Conservation (phyloP, 2,797 vertebrate genomes). For the Notamacropus eugenii region DNA sequence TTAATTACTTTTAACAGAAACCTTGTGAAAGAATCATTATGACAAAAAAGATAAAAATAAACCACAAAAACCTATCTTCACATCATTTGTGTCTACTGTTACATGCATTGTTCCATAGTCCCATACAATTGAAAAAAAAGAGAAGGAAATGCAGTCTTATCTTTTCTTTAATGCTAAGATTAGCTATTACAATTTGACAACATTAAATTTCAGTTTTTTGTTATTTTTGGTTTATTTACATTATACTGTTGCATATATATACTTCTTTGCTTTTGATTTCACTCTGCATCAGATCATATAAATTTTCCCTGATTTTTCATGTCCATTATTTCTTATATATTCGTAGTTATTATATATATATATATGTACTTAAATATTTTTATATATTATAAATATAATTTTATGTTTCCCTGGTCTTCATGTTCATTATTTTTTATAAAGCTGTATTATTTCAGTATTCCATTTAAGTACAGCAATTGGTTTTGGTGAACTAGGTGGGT, state of each 20-base stretch:
- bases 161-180: background rate
- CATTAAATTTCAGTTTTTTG: background rate
- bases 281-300: background rate
- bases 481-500: background rate
- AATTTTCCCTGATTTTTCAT: background rate
- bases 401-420: background rate
- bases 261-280: background rate
- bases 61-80: background rate
- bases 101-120: background rate
- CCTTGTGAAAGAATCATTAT: background rate
- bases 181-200: background rate
- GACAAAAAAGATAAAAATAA: background rate
- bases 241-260: background rate
- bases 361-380: too few species aligned
- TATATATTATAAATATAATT: too few species aligned
- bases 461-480: background rate
- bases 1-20: too few species aligned
- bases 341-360: too few species aligned
- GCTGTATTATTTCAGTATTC: background rate
- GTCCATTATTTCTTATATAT: background rate
- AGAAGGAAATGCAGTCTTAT: background rate
- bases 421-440: background rate
- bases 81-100: background rate
- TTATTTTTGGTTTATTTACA: background rate
- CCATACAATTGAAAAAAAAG: background rate